These are phyloP conservation scores for Agriotes lineatus DNA, from an alignment of 2,888 invertebrate genomes.

Conservation along the genomic window DNA sequence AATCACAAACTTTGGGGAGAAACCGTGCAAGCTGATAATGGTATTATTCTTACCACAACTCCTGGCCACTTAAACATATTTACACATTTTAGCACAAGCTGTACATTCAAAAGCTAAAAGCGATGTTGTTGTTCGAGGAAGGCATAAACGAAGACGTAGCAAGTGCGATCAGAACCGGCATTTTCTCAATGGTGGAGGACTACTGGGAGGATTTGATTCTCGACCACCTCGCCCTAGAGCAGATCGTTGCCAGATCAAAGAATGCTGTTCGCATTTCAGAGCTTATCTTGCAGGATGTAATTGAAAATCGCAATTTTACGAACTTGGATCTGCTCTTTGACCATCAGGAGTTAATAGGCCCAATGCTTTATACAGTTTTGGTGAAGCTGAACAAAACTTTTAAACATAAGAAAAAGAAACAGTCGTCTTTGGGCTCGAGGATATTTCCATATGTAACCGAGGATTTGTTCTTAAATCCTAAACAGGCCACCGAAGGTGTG, in stretches of 20 bases:
- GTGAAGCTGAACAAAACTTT: slow-evolving; percentile 57
- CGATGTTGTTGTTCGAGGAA: slow-evolving; percentile 58
- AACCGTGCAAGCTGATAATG: slow-evolving; percentile 58
- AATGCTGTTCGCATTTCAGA: slow-evolving; percentile 41
- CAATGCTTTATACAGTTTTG: slow-evolving; percentile 51
- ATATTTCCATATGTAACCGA: slow-evolving; percentile 49
- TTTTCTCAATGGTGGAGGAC: slow-evolving; percentile 53
- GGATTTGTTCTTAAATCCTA: slow-evolving; percentile 47
- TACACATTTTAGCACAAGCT: slow-evolving; percentile 60
- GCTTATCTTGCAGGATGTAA: slow-evolving; percentile 41
- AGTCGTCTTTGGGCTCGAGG: slow-evolving; percentile 46
- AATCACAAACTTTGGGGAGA: slow-evolving; percentile 64
- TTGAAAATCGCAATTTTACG: slow-evolving; percentile 12
- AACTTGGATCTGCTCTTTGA: slow-evolving; percentile 10
- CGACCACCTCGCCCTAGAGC: slow-evolving; percentile 57
- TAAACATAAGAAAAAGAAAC: slow-evolving; percentile 55
- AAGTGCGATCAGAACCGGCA: slow-evolving; percentile 50
- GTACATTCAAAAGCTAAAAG: slow-evolving; percentile 59
- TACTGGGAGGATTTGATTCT: slow-evolving; percentile 56
- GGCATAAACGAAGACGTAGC: slow-evolving; percentile 54
- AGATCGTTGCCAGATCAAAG: slow-evolving; percentile 51
- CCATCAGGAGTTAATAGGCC: slow-evolving; percentile 50
- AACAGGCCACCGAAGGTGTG: background rate
- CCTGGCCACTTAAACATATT: background rate
- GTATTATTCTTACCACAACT: slow-evolving; percentile 44